Base-by-base conservation (phyloP, 2,797 vertebrate species). In the Gymnothorax reevesii region DNA sequence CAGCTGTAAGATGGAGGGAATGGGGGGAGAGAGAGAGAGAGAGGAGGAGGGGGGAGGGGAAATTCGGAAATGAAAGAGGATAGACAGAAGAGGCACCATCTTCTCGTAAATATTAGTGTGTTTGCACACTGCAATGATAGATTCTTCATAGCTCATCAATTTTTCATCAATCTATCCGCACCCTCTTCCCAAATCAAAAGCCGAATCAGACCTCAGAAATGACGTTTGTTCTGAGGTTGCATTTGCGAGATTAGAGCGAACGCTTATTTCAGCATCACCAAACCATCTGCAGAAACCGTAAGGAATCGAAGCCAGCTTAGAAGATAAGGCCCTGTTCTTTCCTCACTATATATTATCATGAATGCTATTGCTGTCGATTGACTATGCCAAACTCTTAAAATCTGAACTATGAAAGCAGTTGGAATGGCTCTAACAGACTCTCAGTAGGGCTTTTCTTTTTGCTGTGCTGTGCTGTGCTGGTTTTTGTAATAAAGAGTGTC, bases 401-500 rank as follows among this genome's bases (percentile, higher is more conserved):
- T 62, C 60, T 62, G 60, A 20, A 22, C 60, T 17, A 62, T 62
- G 60, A 62, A 15, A 62, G 60, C 60, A n/a, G 22, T 8, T 20
- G 15, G 7, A 71, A 71, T 25, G 27, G 66, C 66, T 25, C 25
- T 73, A 73, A 17, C 42, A 15, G n/a, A n/a, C 12, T 2, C 15
- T 25, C 55, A 27, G 55, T 13, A 57, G 12, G 22, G 22, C 75
- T 25, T 52, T 49, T 83, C 57, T 52, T 20, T 42, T n/a, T 25
- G 42, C 10, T 33, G 1, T 79, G 33, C 75, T 57, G 7, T 49
- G 71, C n/a, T 80, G 57, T 69, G 73, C 49, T 57, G 12, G 54
- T 84, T 69, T 85, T 77, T 94, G 93, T 94, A 94, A 96, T 95
- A 94, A 93, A 82, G 71, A 62, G 89, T 86, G 93, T 90, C 94